Conservation (phyloP, 2,113 vertebrate species). For the Argyrosomus japonicus region DNA sequence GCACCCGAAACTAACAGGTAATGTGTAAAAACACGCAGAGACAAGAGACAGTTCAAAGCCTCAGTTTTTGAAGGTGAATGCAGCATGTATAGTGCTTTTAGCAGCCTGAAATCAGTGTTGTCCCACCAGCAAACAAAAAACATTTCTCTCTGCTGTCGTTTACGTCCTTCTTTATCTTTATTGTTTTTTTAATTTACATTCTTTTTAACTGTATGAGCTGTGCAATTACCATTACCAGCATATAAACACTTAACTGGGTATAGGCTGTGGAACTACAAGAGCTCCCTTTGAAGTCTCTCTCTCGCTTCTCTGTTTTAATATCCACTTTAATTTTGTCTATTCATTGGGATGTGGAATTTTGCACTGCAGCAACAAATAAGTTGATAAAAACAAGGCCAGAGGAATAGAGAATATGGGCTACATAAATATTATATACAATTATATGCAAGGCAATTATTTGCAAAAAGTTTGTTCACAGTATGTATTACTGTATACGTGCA, state of each 20-base stretch:
- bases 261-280: constrained; percentile 18
- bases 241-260: constrained; percentile 28
- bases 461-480: background rate
- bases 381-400: constrained; percentile 25
- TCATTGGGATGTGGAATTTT: constrained; percentile 32
- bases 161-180: constrained; percentile 27
- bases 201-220: constrained; percentile 5
- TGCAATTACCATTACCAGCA: constrained; percentile 33
- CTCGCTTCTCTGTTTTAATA: constrained; percentile 40
- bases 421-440: background rate
- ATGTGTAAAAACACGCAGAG: background rate
- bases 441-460: background rate
- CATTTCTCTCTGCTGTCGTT: background rate
- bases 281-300: constrained; percentile 58
- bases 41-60: background rate
- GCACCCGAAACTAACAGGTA: background rate
- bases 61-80: background rate
- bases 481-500: background rate
- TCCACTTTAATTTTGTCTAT: constrained; percentile 34
- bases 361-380: constrained; percentile 15
- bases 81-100: background rate
- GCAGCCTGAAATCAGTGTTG: background rate
- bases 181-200: background rate
- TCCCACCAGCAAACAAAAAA: background rate
- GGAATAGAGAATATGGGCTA: background rate